Evolutionary conservation across 2,888 invertebrate genomes (phyloP), one percentile per base, ranked within the genome.

Genomic region (Scaptodrosophila latifasciaeformis): DNA sequence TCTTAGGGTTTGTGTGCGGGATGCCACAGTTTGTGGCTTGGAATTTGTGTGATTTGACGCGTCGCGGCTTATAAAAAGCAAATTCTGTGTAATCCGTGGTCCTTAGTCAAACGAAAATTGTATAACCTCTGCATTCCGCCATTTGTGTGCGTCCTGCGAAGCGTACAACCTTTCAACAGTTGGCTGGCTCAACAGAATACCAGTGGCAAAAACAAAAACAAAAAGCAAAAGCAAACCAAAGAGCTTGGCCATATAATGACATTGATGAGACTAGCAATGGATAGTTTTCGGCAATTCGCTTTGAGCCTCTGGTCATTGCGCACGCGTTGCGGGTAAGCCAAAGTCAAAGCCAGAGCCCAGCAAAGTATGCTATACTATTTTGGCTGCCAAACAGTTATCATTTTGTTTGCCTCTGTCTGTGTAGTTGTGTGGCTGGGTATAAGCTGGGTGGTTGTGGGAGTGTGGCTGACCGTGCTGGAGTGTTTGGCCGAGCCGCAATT

Each of bases 321-420:
- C 74, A 74, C 68, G 74, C 74, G 74, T 62, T 75, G 59, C 69
- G 67, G 74, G 74, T 75, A 72, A 75, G 72, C 53, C 19, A 40
- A 18, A 19, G 42, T 37, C 39, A 45, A 15, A 12, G 35, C 9
- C 24, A 43, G 46, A 50, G 53, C 57, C 46, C 65, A 13, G 40
- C 35, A 64, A 61, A 62, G 67, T 70, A 62, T 62, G 71, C 65
- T 57, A 59, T 43, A 45, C 10, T 59, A 54, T 54, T 55, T 50
- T 34, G 34, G 24, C 24, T 24, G 24, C 24, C n/a, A n/a, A n/a
- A n/a, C n/a, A n/a, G n/a, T n/a, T n/a, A n/a, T n/a, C n/a, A n/a
- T n/a, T n/a, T n/a, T n/a, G n/a, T n/a, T n/a, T n/a, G n/a, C n/a
- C n/a, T n/a, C n/a, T n/a, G n/a, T n/a, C n/a, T n/a, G n/a, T n/a